Base-by-base conservation (phyloP, 2,113 vertebrate species). In the Larimichthys crocea region DNA sequence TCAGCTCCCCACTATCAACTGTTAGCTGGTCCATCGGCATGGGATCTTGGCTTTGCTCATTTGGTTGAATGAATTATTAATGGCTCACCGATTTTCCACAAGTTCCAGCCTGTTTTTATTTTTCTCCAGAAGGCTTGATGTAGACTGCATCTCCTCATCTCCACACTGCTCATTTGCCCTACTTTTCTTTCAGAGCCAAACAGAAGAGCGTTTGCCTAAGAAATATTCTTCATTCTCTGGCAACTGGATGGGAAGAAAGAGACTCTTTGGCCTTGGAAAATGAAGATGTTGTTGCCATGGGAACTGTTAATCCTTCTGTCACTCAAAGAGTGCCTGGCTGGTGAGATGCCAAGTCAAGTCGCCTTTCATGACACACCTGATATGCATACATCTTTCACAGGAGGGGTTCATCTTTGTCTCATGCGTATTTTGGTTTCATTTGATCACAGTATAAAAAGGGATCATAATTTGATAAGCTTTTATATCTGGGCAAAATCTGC, bases 231-330 rank as follows among this genome's bases (percentile, higher is more conserved):
- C 63, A 60, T 81, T 90, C 50, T 76, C 81, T 81, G 79, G 82
- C 82, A 87, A 82, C 94, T 94, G 93, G 82, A 94, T 93, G 91
- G 89, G 88, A 97, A 95, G 94, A 95, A 83, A 91, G 79, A 82
- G 50, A 91, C 92, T 95, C 95, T 95, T 96, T 96, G 96, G 96
- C 97, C 95, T 97, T 96, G 95, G 91, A 94, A 96, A 96, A 94
- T 96, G 95, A 97, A 96, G 95, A 97, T 97, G 96, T 89, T 95
- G 96, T 97, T 97, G 95, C 97, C 96, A 97, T 97, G 97, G 97
- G 95, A 97, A 97, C 96, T 97, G 94, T 91, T 97, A 96, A 96
- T 96, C 94, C 96, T 97, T 91, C 96, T 98, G 95, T 96, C 96
- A 95, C 94, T 98, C 96, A 95, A 95, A 93, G 94, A 90, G 90